phyloP scores from a whole-genome alignment of 2,797 vertebrate genomes.

The Intellagama lesueurii region DNA sequence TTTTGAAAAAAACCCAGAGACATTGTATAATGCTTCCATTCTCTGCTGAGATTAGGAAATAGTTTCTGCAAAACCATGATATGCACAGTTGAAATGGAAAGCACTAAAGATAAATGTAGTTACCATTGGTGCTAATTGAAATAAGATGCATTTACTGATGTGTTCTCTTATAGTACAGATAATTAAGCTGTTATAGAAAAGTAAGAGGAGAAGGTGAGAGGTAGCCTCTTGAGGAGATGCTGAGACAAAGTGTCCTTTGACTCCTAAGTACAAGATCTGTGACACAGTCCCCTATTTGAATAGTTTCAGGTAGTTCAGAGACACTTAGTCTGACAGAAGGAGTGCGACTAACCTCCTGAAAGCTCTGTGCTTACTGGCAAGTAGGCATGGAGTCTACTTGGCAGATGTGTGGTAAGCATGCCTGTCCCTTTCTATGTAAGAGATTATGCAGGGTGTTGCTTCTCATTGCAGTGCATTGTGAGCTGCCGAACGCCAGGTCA shows the following conservation, averaged over 20 bases:
- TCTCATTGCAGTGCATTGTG: not conserved
- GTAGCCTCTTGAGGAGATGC: not conserved
- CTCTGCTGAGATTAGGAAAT: not conserved
- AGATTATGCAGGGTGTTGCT: not conserved
- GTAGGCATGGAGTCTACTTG: not conserved
- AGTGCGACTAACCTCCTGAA: not conserved
- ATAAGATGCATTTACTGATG: slow-evolving; percentile 23
- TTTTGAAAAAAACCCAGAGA: not conserved
- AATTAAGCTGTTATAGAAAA: slow-evolving; percentile 10
- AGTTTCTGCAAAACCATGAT: not conserved
- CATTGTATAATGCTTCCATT: not conserved
- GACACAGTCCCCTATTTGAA: not conserved
- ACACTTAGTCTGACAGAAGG: not conserved
- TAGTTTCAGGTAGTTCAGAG: not conserved
- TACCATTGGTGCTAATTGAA: slow-evolving; percentile 2
- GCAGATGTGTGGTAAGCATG: not conserved
- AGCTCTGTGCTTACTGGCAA: not conserved
- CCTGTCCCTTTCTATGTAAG: not conserved
- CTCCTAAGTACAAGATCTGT: not conserved
- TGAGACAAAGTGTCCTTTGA: not conserved
- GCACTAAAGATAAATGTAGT: not conserved
- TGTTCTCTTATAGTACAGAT: not conserved
- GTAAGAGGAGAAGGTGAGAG: not conserved
- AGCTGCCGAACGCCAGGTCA: too few relatives aligned
- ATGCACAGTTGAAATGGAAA: slow-evolving; percentile 5